Percentiles rank a stretch among this genome's conserved stretches.
Evolutionary conservation across 2,888 invertebrate genomes (phyloP).

Genomic region (Anagyrus pseudococci): DNA sequence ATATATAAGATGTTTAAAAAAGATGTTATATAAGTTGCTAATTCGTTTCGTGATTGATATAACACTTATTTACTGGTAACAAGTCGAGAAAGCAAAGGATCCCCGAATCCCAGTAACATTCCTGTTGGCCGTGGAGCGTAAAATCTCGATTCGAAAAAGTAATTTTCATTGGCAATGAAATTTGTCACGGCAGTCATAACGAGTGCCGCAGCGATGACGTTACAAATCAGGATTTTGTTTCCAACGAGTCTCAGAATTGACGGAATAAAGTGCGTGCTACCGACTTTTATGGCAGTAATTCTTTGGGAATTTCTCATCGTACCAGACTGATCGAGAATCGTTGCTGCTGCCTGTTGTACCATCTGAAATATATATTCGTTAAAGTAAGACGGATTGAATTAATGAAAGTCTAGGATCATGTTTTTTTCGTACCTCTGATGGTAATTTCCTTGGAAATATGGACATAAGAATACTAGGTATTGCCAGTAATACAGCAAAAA

Average conservation of each 20-base stretch:
- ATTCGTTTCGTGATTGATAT: no score
- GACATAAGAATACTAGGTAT: conserved; percentile 64
- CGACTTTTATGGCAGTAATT: conserved; percentile 37
- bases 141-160: conserved; percentile 68
- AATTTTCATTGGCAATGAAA: conserved; percentile 65
- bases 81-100: conserved; percentile 66
- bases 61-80: conserved; percentile 60
- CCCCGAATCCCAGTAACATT: conserved; percentile 60
- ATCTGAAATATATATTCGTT: no score
- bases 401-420: no score
- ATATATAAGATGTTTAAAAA: no score
- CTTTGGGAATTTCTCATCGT: conserved; percentile 43
- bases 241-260: conserved; percentile 64
- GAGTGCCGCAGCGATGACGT: conserved; percentile 64
- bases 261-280: conserved; percentile 60
- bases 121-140: conserved; percentile 64
- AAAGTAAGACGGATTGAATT: no score
- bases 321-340: conserved; percentile 63
- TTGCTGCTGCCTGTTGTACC: conserved; percentile 66
- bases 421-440: conserved; percentile 59
- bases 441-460: conserved; percentile 66
- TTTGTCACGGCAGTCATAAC: conserved; percentile 66
- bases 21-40: no score
- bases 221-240: conserved; percentile 66
- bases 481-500: conserved; percentile 62